Evolutionary conservation across 35 echinoderm and acorn worm species (phyloP).

Genomic region (Diadema setosum): DNA sequence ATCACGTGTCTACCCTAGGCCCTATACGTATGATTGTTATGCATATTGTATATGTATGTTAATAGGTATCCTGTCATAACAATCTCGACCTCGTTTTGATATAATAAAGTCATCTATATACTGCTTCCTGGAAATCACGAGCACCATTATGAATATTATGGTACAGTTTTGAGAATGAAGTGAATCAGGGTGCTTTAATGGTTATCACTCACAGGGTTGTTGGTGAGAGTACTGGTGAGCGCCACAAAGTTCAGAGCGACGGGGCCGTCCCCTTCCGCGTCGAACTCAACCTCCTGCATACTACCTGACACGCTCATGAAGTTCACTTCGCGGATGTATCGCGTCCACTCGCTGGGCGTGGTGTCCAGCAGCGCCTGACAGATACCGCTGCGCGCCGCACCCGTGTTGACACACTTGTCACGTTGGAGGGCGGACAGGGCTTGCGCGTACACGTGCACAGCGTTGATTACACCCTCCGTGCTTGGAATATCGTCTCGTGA

Average conservation of each 20-base stretch:
- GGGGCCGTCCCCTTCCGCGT: conserved; percentile 31
- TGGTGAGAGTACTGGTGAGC: neutral
- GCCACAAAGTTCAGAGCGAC: neutral
- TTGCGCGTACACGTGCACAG: conserved; percentile 2
- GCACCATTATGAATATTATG: neutral
- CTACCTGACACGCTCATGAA: neutral
- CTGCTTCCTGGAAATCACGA: no score
- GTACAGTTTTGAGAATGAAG: neutral
- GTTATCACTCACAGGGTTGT: neutral
- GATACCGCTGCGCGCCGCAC: neutral
- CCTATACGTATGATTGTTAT: no score
- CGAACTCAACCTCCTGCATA: neutral
- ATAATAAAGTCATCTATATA: neutral
- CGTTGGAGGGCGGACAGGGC: neutral
- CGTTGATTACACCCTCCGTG: neutral
- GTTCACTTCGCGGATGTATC: neutral
- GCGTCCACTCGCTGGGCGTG: neutral
- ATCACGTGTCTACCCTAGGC: no score
- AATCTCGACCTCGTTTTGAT: neutral
- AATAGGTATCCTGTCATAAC: no score
- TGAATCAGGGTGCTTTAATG: neutral
- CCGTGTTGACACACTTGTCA: neutral
- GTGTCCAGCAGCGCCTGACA: neutral
- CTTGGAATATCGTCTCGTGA: neutral
- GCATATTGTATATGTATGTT: no score